phyloP scores from a whole-genome alignment of 2,797 vertebrate species.

The Gorsachius magnificus region DNA sequence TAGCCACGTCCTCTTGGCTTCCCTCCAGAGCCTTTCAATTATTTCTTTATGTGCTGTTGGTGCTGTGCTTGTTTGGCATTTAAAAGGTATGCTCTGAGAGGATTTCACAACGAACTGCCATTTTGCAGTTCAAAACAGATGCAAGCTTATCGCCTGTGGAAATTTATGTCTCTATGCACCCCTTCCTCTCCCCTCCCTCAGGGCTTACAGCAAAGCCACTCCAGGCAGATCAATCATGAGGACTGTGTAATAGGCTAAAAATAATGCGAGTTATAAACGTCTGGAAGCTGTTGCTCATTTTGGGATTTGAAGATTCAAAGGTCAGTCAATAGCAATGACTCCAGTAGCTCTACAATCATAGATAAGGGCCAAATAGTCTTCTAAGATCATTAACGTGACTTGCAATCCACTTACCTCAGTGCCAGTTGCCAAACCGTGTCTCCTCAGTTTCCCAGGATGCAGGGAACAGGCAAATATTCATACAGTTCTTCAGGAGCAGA shows the following conservation, averaged over 20 bases:
- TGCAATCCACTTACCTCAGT: neutral
- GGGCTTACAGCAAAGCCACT: constrained; percentile 40
- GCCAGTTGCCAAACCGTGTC: neutral
- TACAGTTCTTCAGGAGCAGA: neutral
- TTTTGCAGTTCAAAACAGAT: constrained; percentile 71
- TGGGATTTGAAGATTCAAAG: constrained; percentile 27
- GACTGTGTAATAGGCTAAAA: constrained; percentile 71
- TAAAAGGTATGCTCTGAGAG: constrained; percentile 46
- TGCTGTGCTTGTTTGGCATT: constrained; percentile 68
- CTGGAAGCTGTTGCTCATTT: constrained; percentile 63
- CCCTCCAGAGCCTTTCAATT: constrained; percentile 73
- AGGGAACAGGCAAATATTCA: neutral
- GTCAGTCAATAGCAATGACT: constrained; percentile 13
- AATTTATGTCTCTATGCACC: constrained; percentile 52
- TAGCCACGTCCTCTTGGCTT: constrained; percentile 71
- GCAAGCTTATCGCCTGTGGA: constrained; percentile 62
- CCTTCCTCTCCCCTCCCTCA: constrained; percentile 33
- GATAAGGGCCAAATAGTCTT: neutral
- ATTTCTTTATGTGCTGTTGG: constrained; percentile 76
- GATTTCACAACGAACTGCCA: constrained; percentile 74
- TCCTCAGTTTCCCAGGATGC: neutral
- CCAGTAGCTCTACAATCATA: neutral
- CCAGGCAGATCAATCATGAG: constrained; percentile 61
- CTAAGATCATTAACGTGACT: neutral
- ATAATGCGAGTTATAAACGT: constrained; percentile 55